Conservation (phyloP, 2,888 invertebrate genomes). For the Phlogophora meticulosa region DNA sequence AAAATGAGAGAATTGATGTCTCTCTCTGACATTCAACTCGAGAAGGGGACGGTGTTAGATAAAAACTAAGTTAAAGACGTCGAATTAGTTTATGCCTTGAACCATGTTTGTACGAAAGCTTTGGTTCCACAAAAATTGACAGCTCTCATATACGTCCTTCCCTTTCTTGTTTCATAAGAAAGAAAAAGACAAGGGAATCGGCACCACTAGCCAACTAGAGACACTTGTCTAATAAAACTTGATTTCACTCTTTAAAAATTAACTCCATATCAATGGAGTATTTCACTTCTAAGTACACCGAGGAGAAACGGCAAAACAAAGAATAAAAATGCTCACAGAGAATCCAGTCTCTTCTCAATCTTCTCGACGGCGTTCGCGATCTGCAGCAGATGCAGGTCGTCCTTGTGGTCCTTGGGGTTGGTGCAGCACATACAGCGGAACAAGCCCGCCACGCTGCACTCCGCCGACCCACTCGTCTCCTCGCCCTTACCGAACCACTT, state of each 20-base stretch:
- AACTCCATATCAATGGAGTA: background rate
- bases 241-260: background rate
- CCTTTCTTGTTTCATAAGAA: no score
- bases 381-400: slow-evolving; percentile 95
- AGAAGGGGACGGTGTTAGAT: no score
- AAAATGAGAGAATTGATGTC: no score
- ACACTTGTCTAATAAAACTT: background rate
- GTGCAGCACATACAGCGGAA: slow-evolving; percentile 97
- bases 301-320: background rate
- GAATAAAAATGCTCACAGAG: slow-evolving; percentile 75
- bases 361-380: slow-evolving; percentile 95
- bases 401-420: slow-evolving; percentile 96
- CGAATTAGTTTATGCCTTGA: no score
- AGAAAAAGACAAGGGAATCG: no score
- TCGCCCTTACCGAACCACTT: slow-evolving; percentile 94
- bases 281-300: no score
- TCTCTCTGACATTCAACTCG: no score
- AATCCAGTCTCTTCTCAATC: slow-evolving; percentile 94
- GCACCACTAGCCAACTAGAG: no score
- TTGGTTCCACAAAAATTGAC: no score
- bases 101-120: no score
- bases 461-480: slow-evolving; percentile 96
- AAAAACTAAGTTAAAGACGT: no score
- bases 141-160: no score
- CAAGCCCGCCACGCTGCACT: slow-evolving; percentile 95